These are phyloP conservation scores for Nematostella vectensis DNA, from an alignment of 92 coral and sea anemone species.

Conservation along the genomic window DNA sequence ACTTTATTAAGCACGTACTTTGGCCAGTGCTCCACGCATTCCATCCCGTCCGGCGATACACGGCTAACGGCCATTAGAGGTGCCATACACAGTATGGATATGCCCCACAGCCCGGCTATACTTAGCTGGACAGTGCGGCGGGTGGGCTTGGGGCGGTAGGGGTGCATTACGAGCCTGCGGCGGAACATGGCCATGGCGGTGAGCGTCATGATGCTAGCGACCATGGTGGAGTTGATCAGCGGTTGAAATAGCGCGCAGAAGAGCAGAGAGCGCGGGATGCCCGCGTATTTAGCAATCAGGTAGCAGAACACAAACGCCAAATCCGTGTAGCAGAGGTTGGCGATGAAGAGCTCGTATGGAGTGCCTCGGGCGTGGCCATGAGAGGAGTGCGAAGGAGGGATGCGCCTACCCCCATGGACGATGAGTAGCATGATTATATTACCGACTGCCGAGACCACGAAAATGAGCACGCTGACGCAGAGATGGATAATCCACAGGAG, in stretches of 20 bases:
- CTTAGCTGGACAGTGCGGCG: background rate
- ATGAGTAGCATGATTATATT: slow-evolving; percentile 4
- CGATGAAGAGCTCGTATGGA: slow-evolving; percentile 10
- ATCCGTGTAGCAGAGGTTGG: slow-evolving; percentile 4
- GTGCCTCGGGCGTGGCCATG: background rate
- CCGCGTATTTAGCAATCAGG: background rate
- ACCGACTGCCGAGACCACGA: background rate
- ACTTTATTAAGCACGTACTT: slow-evolving; percentile 1
- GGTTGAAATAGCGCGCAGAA: background rate
- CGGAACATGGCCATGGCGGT: slow-evolving; percentile 8
- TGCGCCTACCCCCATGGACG: background rate
- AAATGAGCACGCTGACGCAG: background rate
- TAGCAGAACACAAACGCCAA: background rate
- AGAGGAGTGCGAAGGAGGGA: background rate
- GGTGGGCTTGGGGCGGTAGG: slow-evolving; percentile 3
- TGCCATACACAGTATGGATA: background rate
- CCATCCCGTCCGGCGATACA: background rate
- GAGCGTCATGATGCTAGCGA: slow-evolving; percentile 3
- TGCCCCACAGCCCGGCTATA: slow-evolving; percentile 3
- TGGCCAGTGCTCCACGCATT: slow-evolving; percentile 11
- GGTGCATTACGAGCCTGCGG: slow-evolving; percentile 3
- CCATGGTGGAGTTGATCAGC: background rate
- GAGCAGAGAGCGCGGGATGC: background rate
- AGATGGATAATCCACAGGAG: slow-evolving; percentile 6
- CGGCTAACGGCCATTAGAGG: background rate